Evolutionary conservation across 1,140 invertebrate genomes (phyloP), one percentile per base, ranked within the genome.

Genomic region (Microplitis mediator): DNA sequence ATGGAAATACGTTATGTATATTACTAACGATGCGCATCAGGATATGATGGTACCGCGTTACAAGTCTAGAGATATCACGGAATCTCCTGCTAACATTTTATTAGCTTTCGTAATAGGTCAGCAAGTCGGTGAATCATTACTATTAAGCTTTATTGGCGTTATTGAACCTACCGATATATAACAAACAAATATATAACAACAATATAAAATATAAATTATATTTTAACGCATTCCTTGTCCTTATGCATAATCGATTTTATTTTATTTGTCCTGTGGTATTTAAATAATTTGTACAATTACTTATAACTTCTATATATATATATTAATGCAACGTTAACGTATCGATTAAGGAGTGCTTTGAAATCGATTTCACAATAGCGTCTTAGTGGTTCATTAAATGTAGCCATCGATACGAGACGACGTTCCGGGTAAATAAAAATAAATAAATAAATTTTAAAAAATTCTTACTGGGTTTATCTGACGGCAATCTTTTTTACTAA

Each of bases 101-200:
- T 80, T 78, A 60, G 74, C 63, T 85, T 82, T 83, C 76, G 83
- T 78, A 84, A 84, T 84, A 84, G 83, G 83, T 84, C 81, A 80
- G 71, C 77, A 75, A 72, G 73, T 76, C 72, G 76, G 71, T 70
- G 16, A 39, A 56, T 61, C 71, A 6, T n/a, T 8, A n/a, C n/a
- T n/a, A 14, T 13, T 52, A 14, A 62, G 69, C 50, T 52, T 71
- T 31, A 71, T 50, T 52, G 63, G 36, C 60, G 69, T n/a, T 35
- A 63, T 63, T 63, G 61, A 71, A 64, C 45, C 61, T 16, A 31
- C 31, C 61, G 45, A 63, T 71, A 35, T 34, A 51, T 34, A 67
- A 54, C 50, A 67, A 67, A 67, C 14, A 34, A 35, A 50, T 39
- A 45, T 56, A 35, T 54, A 69, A 69, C n/a, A 51, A 56, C 45